Evolutionary conservation across 2,113 vertebrate species (phyloP).

Genomic region (Urocitellus parryii): DNA sequence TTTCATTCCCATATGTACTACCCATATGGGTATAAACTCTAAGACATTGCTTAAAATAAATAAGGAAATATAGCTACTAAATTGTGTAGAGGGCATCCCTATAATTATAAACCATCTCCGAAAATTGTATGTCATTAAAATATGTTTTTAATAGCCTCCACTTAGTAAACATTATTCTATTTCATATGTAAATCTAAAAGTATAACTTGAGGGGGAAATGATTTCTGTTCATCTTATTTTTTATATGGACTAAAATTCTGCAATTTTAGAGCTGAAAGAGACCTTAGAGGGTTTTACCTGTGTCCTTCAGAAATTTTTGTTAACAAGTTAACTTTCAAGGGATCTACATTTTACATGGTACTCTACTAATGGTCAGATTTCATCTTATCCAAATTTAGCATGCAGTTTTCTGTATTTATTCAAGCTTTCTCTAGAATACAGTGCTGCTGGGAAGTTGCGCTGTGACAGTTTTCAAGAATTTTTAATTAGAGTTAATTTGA

Average conservation of each 20-base stretch:
- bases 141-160: background rate
- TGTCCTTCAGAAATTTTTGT: background rate
- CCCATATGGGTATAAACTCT: background rate
- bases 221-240: slow-evolving; percentile 19
- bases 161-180: background rate
- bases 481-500: background rate
- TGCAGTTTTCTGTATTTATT: background rate
- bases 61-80: background rate
- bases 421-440: background rate
- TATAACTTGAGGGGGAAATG: background rate
- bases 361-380: background rate
- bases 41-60: background rate
- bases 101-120: background rate
- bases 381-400: background rate
- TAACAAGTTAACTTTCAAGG: background rate
- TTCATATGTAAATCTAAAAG: background rate
- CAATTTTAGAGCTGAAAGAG: background rate
- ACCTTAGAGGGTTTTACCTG: background rate
- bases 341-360: background rate
- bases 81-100: background rate
- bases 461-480: background rate
- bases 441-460: background rate
- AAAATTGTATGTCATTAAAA: background rate
- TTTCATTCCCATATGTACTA: background rate
- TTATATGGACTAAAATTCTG: background rate